Evolutionary conservation across 2,113 vertebrate genomes (phyloP), one percentile per base, ranked within the genome.

Genomic region (Eptatretus burgeri): DNA sequence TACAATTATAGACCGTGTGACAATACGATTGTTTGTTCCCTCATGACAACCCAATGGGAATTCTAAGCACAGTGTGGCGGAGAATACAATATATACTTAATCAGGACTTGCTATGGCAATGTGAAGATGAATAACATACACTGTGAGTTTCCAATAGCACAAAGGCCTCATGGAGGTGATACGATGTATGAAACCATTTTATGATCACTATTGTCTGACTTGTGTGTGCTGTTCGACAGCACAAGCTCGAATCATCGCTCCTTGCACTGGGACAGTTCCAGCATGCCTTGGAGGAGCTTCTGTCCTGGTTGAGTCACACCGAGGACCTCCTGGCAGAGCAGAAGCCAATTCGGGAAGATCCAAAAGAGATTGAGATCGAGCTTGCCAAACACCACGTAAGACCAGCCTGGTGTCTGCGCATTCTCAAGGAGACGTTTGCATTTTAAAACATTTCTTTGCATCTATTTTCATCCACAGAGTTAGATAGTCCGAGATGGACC

Each of bases 211-310:
- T 41, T 41, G 27, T 41, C 27, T 41, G 27, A 41, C 27, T 3
- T 41, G 27, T 41, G 27, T 41, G 27, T 41, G 12, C 11, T n/a
- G 56, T 60, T n/a, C 56, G n/a, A 11, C 56, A 60, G 56, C 56
- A 60, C 56, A 60, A 60, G 56, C 12, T 60, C n/a, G 56, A 60
- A 20, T n/a, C 56, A 20, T 60, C 56, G 56, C 56, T 60, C n/a
- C 56, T 60, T n/a, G 56, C 56, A 20, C 56, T 60, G 56, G 56
- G 56, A n/a, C 56, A 60, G 56, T 60, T 60, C 56, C 56, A 60
- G 56, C 56, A 60, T 20, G 56, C 56, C 10, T 12, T 60, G 10
- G n/a, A n/a, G n/a, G 56, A 60, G 56, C n/a, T 60, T n/a, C 56
- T 60, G n/a, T 10, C 56, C 56, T 60, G 56, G 56, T 20, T 60